Conservation (phyloP, 1,140 invertebrate species). For the Pseudobourletiella spinata region DNA sequence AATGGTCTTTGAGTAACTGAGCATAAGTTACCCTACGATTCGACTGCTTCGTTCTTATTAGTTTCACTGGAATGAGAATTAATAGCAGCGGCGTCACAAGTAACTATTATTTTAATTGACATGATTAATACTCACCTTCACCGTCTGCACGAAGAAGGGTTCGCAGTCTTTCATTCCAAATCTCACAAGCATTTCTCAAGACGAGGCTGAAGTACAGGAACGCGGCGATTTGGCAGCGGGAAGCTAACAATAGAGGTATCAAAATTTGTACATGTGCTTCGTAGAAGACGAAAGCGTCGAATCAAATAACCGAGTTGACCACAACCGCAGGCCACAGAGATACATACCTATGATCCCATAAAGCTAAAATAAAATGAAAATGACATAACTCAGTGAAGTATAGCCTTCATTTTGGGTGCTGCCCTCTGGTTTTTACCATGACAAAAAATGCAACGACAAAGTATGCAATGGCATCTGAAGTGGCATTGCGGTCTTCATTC, state of each 20-base stretch:
- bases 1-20: slow-evolving; percentile 24
- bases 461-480: background rate
- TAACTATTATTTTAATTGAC: too few species aligned
- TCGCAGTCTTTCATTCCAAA: slow-evolving; percentile 26
- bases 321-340: background rate
- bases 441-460: background rate
- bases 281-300: background rate
- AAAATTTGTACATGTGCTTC: background rate
- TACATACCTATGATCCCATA: background rate
- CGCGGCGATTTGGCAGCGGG: slow-evolving; percentile 16
- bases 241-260: background rate
- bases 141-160: too few species aligned
- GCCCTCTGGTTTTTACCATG: too few species aligned
- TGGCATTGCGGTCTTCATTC: background rate
- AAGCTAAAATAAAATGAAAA: background rate
- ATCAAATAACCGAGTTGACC: too few species aligned
- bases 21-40: slow-evolving; percentile 8
- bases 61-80: too few species aligned
- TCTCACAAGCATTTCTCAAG: slow-evolving; percentile 15
- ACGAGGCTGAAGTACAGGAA: slow-evolving; percentile 25
- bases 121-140: too few species aligned
- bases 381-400: too few species aligned
- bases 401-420: too few species aligned
- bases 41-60: background rate
- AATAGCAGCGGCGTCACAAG: too few species aligned